Evolutionary conservation across 2,797 vertebrate species (phyloP).

Genomic region (Diglossa cyanea): DNA sequence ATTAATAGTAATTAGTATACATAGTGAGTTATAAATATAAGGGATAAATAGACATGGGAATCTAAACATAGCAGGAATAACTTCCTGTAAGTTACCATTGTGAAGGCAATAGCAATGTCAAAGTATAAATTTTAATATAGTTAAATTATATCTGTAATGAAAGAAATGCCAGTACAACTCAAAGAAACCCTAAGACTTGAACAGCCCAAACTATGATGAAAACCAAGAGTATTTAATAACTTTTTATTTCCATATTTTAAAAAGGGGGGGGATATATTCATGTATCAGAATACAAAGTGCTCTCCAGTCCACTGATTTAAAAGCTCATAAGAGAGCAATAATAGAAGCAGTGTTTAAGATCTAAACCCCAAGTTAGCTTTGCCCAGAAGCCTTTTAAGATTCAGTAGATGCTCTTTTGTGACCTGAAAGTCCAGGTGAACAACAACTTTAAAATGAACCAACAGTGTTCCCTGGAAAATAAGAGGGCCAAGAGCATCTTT

Average conservation of each 20-base stretch:
- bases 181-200: not conserved
- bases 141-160: not conserved
- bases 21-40: not conserved
- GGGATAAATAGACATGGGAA: not conserved
- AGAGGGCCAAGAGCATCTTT: not conserved
- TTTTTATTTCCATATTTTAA: not conserved
- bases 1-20: not conserved
- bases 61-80: not conserved
- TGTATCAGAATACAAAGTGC: not conserved
- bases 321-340: not conserved
- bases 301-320: not conserved
- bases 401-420: not conserved
- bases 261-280: accelerated
- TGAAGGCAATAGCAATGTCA: not conserved
- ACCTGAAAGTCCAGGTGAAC: not conserved
- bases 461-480: not conserved
- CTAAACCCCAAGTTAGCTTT: not conserved
- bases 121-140: not conserved
- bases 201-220: not conserved
- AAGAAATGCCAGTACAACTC: not conserved
- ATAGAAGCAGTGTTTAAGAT: not conserved
- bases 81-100: not conserved
- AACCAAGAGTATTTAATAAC: not conserved
- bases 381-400: not conserved
- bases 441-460: not conserved